Conservation (phyloP, 2,113 vertebrate genomes). For the Misgurnus anguillicaudatus region DNA sequence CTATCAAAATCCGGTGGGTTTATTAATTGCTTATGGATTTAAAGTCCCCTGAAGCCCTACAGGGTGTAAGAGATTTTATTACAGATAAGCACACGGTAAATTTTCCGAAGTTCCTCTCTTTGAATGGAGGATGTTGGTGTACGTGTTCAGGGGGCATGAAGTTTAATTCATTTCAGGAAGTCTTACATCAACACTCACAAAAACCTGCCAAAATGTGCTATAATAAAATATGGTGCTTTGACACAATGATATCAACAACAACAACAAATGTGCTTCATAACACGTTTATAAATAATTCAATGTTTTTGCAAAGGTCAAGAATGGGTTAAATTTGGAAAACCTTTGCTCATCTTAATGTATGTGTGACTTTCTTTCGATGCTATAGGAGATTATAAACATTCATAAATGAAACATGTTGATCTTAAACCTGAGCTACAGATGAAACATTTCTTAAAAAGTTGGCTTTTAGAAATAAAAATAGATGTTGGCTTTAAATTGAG, state of each 20-base stretch:
- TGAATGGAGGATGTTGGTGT: conserved; percentile 42
- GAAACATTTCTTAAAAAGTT: no score
- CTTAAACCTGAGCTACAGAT: no score
- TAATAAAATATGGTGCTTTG: conserved; percentile 17
- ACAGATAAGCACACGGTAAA: conserved; percentile 34
- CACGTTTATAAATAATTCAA: conserved; percentile 12
- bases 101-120: conserved; percentile 33
- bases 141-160: conserved; percentile 37
- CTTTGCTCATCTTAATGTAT: no score
- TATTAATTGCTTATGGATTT: conserved; percentile 29
- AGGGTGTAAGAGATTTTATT: conserved; percentile 34
- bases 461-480: no score
- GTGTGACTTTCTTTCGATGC: no score
- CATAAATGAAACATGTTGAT: no score
- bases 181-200: conserved; percentile 14
- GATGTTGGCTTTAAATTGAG: no score
- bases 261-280: background rate
- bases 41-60: conserved; percentile 6
- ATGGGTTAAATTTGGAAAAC: background rate
- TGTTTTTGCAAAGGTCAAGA: background rate
- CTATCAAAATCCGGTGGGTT: conserved; percentile 10
- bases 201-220: conserved; percentile 18
- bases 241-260: conserved; percentile 11
- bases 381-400: no score
- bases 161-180: conserved; percentile 47